Base-by-base conservation (phyloP, 2,113 vertebrate genomes). In the Oryzias curvinotus region DNA sequence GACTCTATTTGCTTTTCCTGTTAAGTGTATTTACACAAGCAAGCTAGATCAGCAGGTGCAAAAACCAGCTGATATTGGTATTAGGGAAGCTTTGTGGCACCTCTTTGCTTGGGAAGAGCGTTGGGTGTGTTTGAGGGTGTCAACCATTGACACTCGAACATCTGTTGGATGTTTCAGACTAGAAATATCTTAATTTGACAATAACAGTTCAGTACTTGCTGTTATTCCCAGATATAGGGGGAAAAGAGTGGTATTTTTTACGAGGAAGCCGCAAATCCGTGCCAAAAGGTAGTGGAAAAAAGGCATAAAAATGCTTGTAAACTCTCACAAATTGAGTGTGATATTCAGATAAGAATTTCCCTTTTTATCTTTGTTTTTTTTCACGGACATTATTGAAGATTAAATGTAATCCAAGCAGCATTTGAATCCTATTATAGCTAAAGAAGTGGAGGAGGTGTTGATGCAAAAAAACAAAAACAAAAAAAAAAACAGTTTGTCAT, bases 381-480 rank as follows among this genome's bases (percentile, higher is more conserved):
- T 57, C 46, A 17, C 49, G 58, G 53, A 74, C 77, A 87, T 89
- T 85, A 82, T 68, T 59, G 48, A 58, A 86, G 85, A 86, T 89
- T 86, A 87, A 60, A 41, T 36, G 30, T 36, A 10, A 36, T 36
- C 30, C 54, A 62, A 5, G 28, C 68, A 52, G 62, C 69, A 25
- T 54, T 45, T 1, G 66, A 83, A 86, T 86, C 82, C 79, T 65
- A 60, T 85, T 86, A 88, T 23, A 42, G 83, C 56, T 62, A 57
- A 81, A 68, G 75, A 76, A 47, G 74, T 84, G 77, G 64, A 78
- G 75, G 56, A 68, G 52, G 45, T 57, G 68, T 52, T 53, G 36
- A 36, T 36, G 26, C 5, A 75, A 72, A 3, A 23, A 2, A 23
- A 23, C 79, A 78, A 73, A 78, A 3, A 23, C 21, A 23, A 23